phyloP scores from a whole-genome alignment of 1,140 invertebrate genomes.

The Condylostylus longicornis region DNA sequence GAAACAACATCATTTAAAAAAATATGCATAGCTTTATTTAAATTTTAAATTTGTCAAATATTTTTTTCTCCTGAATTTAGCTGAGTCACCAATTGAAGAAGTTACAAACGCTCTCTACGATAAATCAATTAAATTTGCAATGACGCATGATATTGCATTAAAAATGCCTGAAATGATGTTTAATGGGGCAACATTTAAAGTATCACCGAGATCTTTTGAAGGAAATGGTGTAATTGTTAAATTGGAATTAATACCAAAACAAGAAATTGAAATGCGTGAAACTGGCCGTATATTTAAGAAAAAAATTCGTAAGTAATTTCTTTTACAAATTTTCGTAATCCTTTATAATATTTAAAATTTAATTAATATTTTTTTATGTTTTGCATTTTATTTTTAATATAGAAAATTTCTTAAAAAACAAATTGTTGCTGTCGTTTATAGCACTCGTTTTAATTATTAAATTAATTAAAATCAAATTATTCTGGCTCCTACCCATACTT shows the following conservation, averaged over 20 bases:
- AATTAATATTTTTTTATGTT: constrained; percentile 3
- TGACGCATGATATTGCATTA: constrained; percentile 57
- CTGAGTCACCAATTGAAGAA: constrained; percentile 47
- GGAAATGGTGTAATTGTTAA: constrained; percentile 55
- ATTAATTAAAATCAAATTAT: constrained; percentile 57
- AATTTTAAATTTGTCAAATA: not conserved
- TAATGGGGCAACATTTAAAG: constrained; percentile 48
- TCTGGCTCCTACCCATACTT: constrained; percentile 56
- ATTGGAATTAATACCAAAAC: constrained; percentile 46
- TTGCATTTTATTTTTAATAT: constrained; percentile 33
- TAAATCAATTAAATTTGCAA: constrained; percentile 52
- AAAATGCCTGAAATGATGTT: constrained; percentile 53
- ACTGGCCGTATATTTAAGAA: constrained; percentile 51
- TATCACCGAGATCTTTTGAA: constrained; percentile 53
- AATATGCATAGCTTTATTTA: not conserved
- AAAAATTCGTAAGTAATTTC: constrained; percentile 50
- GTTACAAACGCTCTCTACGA: constrained; percentile 50
- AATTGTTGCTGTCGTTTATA: constrained; percentile 52
- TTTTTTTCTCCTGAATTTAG: constrained; percentile 7
- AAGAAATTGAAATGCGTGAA: constrained; percentile 24
- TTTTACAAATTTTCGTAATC: not conserved
- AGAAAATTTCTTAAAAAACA: constrained; percentile 63
- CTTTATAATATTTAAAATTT: not conserved
- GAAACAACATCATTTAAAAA: too few species aligned
- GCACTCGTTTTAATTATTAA: constrained; percentile 62